phyloP scores from a whole-genome alignment of 2,888 invertebrate genomes.

The Drosophila mimetica region DNA sequence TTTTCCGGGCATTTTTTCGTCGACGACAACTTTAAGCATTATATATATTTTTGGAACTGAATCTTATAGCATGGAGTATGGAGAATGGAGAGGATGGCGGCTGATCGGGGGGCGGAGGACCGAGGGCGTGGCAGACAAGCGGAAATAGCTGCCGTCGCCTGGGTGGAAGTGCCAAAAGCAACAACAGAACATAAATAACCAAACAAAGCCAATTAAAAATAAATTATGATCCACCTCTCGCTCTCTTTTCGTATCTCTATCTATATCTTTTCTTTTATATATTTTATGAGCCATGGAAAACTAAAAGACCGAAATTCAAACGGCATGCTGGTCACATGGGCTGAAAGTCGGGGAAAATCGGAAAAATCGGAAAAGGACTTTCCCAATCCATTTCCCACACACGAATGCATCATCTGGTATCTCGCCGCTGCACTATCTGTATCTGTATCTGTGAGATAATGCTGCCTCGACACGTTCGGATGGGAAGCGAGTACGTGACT shows the following conservation, averaged over 20 bases:
- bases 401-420: slow-evolving; percentile 5
- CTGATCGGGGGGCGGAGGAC: background rate
- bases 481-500: slow-evolving; percentile 16
- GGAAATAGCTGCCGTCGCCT: slow-evolving; percentile 56
- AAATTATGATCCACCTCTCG: slow-evolving; percentile 70
- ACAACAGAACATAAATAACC: slow-evolving; percentile 46
- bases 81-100: background rate
- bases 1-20: slow-evolving; percentile 22
- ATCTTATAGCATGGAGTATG: slow-evolving; percentile 12
- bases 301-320: slow-evolving; percentile 1
- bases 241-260: slow-evolving; percentile 12
- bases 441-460: slow-evolving; percentile 21
- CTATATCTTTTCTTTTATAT: background rate
- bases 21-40: slow-evolving; percentile 39
- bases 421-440: slow-evolving; percentile 4
- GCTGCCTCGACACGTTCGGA: slow-evolving; percentile 5
- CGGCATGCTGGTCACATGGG: slow-evolving; percentile 20
- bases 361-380: slow-evolving; percentile 32
- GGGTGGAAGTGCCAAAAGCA: slow-evolving; percentile 45
- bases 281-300: slow-evolving; percentile 3
- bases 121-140: slow-evolving; percentile 20
- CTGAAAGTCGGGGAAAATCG: slow-evolving; percentile 3
- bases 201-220: slow-evolving; percentile 73
- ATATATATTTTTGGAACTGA: slow-evolving; percentile 57
- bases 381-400: slow-evolving; percentile 22